Conservation (phyloP, 2,797 vertebrate genomes). For the Aselliscus stoliczkanus region DNA sequence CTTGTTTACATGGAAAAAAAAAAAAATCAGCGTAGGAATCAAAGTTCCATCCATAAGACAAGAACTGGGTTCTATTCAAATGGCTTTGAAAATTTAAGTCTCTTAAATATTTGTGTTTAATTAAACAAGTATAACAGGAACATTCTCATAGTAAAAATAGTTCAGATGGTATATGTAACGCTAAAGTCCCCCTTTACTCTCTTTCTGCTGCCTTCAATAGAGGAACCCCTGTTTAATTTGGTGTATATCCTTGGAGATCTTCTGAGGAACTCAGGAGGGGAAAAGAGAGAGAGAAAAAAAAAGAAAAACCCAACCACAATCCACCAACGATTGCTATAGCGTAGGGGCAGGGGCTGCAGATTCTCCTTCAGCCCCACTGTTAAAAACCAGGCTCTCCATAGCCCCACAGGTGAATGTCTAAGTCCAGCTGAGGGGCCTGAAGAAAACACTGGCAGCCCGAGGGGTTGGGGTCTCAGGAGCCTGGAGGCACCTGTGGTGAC, state of each 20-base stretch:
- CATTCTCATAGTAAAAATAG: background rate
- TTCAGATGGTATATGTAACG: background rate
- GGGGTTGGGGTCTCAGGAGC: background rate
- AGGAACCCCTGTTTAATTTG: background rate
- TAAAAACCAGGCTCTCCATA: background rate
- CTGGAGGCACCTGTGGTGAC: background rate
- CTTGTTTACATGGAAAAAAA: background rate
- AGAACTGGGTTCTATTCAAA: background rate
- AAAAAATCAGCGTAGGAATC: background rate
- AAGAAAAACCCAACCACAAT: background rate
- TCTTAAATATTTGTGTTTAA: slow-evolving; percentile 10
- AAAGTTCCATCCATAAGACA: background rate
- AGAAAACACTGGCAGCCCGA: background rate
- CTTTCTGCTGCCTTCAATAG: background rate
- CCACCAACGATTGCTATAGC: background rate
- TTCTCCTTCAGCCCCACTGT: background rate
- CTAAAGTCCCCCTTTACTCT: background rate
- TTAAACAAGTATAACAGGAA: slow-evolving; percentile 19
- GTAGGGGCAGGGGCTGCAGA: background rate
- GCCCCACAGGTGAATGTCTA: background rate
- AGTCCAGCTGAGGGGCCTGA: background rate
- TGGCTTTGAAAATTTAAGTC: background rate
- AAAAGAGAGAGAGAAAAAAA: background rate
- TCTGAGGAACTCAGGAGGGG: background rate
- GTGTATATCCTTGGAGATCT: background rate